Percentiles rank a stretch among this genome's conserved stretches.
Conservation (phyloP, 2,113 vertebrate genomes). For the Strix aluco region DNA sequence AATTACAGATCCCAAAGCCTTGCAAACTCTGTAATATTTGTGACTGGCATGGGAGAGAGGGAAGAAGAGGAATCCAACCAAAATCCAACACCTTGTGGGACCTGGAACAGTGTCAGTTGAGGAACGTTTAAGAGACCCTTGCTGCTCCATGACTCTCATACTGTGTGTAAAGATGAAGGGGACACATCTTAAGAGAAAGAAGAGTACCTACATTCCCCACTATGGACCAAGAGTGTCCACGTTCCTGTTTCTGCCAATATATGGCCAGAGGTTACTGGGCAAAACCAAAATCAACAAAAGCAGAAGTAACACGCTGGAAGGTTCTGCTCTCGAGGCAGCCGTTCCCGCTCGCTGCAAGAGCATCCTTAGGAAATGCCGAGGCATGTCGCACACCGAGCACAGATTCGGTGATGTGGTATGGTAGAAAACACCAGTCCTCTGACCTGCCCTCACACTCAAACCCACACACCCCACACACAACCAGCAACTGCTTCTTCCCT, state of each 20-base stretch:
- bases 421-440: neutral
- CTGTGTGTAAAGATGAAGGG: neutral
- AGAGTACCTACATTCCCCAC: neutral
- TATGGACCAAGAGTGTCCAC: neutral
- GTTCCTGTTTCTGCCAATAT: neutral
- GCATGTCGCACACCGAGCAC: too few relatives aligned
- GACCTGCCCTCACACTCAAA: neutral
- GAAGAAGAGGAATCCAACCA: neutral
- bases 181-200: neutral
- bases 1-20: neutral
- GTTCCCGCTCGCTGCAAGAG: accelerated
- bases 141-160: neutral
- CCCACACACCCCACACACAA: neutral
- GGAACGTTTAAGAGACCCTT: neutral
- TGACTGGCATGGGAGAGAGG: neutral
- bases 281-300: neutral
- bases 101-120: neutral
- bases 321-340: neutral
- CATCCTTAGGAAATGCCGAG: neutral
- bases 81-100: neutral
- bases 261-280: neutral
- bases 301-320: neutral
- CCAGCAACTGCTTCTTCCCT: neutral
- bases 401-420: too few relatives aligned
- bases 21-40: neutral